Base-by-base conservation (phyloP, 1,140 invertebrate genomes). In the Melipona quadrifasciata region DNA sequence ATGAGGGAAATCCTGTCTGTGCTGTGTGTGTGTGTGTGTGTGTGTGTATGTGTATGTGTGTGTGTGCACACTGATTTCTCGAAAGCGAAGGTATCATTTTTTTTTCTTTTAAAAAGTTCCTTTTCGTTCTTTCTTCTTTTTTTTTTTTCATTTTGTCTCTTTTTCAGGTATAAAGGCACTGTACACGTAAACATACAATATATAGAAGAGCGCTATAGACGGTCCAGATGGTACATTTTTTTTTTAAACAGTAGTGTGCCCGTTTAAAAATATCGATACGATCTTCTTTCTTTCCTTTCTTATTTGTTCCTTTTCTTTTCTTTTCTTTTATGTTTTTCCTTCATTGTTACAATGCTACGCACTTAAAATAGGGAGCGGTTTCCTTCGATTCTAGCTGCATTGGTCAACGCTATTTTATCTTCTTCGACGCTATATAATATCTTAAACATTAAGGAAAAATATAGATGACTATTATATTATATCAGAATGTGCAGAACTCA, bases 111-210 rank as follows among this genome's bases (percentile, higher is more conserved):
- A 72, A 73, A 80, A 68, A 75, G 53, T 67, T 80, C 77, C 71
- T 34, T 64, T 65, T 31, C 10, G 39, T 77, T 65, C 24, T 71
- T 72, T 70, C n/a, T 72, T 72, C 58, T 39, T 53, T 39, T 53
- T 34, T 57, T 72, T 68, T 68, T 77, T 67, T 34, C 65, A 67
- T 67, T 67, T 77, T 79, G 64, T 31, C 73, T 64, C 86, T 74
- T 86, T 91, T 90, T 91, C 93, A 92, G 91, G 91, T 93, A 93
- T 87, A 93, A 94, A 94, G 93, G 93, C 93, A 94, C 93, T 94
- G 92, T 94, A 93, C 92, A 93, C 86, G 89, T 92, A 92, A 93
- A 92, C 87, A 91, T 92, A 90, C 84, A 89, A 87, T 84, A 76
- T 57, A 77, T 87, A 91, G 82, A 91, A 90, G 89, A 92, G 80